These are phyloP conservation scores for Lycodopsis pacificus DNA, from an alignment of 2,797 vertebrate genomes.

Conservation along the genomic window DNA sequence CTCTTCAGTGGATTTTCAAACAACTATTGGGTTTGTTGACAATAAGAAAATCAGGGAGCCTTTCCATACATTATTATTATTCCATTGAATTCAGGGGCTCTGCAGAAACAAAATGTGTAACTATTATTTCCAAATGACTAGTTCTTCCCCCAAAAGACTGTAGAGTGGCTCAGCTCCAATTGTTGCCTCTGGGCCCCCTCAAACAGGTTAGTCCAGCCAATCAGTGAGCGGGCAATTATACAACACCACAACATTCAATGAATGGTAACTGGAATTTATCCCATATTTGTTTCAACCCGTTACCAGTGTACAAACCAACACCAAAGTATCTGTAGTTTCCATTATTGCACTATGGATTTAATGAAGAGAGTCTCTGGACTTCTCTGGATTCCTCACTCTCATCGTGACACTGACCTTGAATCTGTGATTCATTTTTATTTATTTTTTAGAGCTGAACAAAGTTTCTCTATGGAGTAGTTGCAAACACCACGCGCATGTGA, in stretches of 20 bases:
- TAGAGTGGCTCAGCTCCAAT: neutral
- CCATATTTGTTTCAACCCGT: neutral
- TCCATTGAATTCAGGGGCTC: neutral
- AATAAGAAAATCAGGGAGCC: neutral
- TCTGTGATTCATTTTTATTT: neutral
- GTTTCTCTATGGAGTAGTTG: neutral
- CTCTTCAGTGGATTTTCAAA: neutral
- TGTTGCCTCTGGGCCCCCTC: neutral
- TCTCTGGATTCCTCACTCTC: neutral
- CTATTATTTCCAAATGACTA: neutral
- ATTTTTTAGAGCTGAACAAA: slow-evolving; percentile 7
- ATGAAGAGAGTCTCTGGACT: neutral
- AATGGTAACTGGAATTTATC: neutral
- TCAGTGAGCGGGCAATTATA: neutral
- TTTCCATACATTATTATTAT: neutral
- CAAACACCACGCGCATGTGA: neutral
- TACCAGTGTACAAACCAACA: neutral
- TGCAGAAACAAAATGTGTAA: neutral
- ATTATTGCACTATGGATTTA: neutral
- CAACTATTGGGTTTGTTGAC: neutral
- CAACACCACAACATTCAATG: neutral
- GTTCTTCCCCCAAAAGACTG: neutral
- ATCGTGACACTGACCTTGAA: slow-evolving; percentile 18
- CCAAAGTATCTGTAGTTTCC: neutral
- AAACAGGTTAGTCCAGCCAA: neutral